Percentiles rank a stretch among this genome's conserved stretches.
Evolutionary conservation across 2,797 vertebrate species (phyloP).

Genomic region (Sebastes vulpes): DNA sequence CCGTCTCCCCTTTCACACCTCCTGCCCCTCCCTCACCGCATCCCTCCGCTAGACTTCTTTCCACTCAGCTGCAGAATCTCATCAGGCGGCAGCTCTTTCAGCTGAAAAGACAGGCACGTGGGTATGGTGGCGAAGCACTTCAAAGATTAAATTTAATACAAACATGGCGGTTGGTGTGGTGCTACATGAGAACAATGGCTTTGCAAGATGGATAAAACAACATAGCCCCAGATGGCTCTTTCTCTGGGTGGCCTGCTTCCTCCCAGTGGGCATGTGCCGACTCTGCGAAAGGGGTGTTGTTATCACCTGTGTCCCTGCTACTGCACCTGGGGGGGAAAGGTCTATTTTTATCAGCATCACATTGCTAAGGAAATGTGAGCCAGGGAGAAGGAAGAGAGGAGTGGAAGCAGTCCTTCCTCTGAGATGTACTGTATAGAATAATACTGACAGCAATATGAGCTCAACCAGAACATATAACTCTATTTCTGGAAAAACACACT

Average conservation of each 20-base stretch:
- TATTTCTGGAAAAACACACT: neutral
- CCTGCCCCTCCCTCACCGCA: neutral
- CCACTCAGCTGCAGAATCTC: conserved; percentile 52
- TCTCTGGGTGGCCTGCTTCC: conserved; percentile 62
- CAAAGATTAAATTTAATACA: conserved; percentile 61
- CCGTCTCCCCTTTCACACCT: conserved; percentile 39
- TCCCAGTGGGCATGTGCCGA: conserved; percentile 63
- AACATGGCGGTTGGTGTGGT: conserved; percentile 35
- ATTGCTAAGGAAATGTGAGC: conserved; percentile 66
- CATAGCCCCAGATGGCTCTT: conserved; percentile 73
- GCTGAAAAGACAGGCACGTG: conserved; percentile 41
- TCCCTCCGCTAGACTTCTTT: conserved; percentile 18
- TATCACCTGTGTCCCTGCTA: conserved; percentile 78
- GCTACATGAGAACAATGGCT: conserved; percentile 45
- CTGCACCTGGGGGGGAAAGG: conserved; percentile 62
- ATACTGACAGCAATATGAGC: conserved; percentile 15
- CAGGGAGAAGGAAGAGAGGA: conserved; percentile 25
- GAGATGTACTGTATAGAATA: conserved; percentile 28
- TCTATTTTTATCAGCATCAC: conserved; percentile 77
- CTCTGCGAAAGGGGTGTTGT: conserved; percentile 67
- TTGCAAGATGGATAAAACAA: conserved; percentile 29
- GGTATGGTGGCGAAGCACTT: conserved; percentile 37
- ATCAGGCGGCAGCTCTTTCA: conserved; percentile 47
- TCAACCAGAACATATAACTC: neutral
- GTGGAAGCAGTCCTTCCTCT: conserved; percentile 27